Base-by-base conservation (phyloP, 2,888 invertebrate genomes). In the Aspidiotus rigidus region DNA sequence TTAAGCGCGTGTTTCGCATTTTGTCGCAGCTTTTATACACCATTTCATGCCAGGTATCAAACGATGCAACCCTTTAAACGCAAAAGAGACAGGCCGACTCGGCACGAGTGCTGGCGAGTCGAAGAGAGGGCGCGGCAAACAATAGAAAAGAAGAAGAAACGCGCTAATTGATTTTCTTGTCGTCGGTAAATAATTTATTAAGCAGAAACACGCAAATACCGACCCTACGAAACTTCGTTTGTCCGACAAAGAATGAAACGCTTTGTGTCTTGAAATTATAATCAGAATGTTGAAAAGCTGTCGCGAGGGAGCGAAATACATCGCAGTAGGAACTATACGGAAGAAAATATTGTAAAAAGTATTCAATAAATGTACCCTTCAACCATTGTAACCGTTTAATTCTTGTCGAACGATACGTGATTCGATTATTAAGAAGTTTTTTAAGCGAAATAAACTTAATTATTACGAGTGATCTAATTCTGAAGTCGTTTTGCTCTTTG, bases 121-220 rank as follows among this genome's bases (percentile, higher is more conserved):
- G 49, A 6, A n/a, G 49, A 28, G 5, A 49, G 49, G 49, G 49
- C 49, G 49, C 28, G 28, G 28, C 11, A 49, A 49, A 49, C 49
- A 49, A 49, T 49, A 49, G 49, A 49, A 49, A 49, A 49, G 62
- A 62, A 59, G 67, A 67, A 67, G 67, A 67, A 67, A 67, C 67
- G 67, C 67, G 67, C 67, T 67, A 67, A 67, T 67, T 67, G 67
- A 67, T 67, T 67, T 67, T 67, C 67, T 67, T 67, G 67, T 67
- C 67, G 67, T 67, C 67, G 41, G 67, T 59, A 57, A 67, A 67
- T 67, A 67, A 67, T 67, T 67, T 67, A 67, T 67, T 67, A 67
- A 67, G 67, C 59, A 67, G 59, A 67, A 67, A 67, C 67, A 67
- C 67, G 67, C 67, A 67, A 67, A 67, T 67, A 44, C 39, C 59